Conservation (phyloP, 2,888 invertebrate species). For the Drosophila flavopinicola region DNA sequence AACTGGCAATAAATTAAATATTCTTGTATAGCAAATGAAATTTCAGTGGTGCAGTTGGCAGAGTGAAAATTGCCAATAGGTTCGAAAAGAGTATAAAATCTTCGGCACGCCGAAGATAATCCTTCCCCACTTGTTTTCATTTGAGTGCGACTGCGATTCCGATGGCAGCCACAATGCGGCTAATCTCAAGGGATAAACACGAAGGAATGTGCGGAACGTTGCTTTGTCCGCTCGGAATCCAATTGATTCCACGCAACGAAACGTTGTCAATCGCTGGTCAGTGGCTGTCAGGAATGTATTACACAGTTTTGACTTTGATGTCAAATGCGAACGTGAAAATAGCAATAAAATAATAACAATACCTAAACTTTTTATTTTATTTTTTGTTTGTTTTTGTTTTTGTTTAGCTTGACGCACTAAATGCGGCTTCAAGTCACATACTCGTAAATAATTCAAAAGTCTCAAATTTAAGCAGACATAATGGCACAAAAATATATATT, state of each 20-base stretch:
- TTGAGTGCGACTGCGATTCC: slow-evolving; percentile 40
- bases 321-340: slow-evolving; percentile 40
- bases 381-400: not conserved
- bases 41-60: too few species aligned
- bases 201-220: slow-evolving; percentile 60
- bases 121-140: slow-evolving; percentile 62
- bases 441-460: slow-evolving; percentile 17
- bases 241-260: slow-evolving; percentile 63
- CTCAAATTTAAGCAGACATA: slow-evolving; percentile 3
- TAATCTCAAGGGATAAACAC: slow-evolving; percentile 54
- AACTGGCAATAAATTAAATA: too few species aligned
- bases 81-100: too few species aligned
- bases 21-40: too few species aligned
- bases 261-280: slow-evolving; percentile 63
- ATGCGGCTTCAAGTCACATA: slow-evolving; percentile 23
- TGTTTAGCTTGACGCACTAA: slow-evolving; percentile 10
- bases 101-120: too few species aligned
- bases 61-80: too few species aligned
- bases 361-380: slow-evolving; percentile 22
- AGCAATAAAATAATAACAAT: slow-evolving; percentile 30
- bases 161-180: slow-evolving; percentile 36
- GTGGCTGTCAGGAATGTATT: slow-evolving; percentile 57
- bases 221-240: slow-evolving; percentile 65
- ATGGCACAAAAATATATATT: not conserved
- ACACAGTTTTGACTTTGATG: slow-evolving; percentile 62